Percentiles rank a stretch among this genome's conserved stretches.
phyloP scores from a whole-genome alignment of 92 coral and sea anemone genomes.

The Porites evermanni region DNA sequence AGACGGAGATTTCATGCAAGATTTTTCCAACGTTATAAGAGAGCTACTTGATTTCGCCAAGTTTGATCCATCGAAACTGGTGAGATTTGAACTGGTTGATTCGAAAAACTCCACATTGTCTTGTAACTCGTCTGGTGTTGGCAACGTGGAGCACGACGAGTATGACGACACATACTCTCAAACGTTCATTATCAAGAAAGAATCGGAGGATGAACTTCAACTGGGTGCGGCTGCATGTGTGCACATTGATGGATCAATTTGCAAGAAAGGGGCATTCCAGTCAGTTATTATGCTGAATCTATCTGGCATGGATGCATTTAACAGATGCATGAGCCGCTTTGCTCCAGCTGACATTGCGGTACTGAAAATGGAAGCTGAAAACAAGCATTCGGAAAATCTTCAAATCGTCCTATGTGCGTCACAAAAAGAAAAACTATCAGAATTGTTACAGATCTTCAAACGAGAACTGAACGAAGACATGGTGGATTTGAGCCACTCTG shows the following conservation, averaged over 20 bases:
- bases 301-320: background rate
- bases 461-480: background rate
- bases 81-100: background rate
- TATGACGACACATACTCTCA: background rate
- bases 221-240: background rate
- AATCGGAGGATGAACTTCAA: background rate
- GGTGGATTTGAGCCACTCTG: background rate
- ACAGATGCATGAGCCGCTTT: background rate
- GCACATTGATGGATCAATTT: background rate
- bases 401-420: slow-evolving; percentile 2
- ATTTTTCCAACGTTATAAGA: background rate
- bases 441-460: background rate
- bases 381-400: background rate
- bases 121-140: background rate
- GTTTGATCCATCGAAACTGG: slow-evolving; percentile 3
- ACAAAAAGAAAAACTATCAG: background rate
- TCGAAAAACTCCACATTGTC: background rate
- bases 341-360: background rate
- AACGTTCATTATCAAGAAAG: slow-evolving; percentile 1
- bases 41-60: slow-evolving; percentile 6
- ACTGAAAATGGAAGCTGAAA: background rate
- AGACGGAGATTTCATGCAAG: slow-evolving; percentile 3
- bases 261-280: slow-evolving; percentile 5
- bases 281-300: background rate
- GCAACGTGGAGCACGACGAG: background rate